A percentile compares a stretch with the other conserved stretches of the same genome.
These are phyloP conservation scores for Xerus inauris DNA, from an alignment of 2,113 vertebrate species.

Conservation along the genomic window DNA sequence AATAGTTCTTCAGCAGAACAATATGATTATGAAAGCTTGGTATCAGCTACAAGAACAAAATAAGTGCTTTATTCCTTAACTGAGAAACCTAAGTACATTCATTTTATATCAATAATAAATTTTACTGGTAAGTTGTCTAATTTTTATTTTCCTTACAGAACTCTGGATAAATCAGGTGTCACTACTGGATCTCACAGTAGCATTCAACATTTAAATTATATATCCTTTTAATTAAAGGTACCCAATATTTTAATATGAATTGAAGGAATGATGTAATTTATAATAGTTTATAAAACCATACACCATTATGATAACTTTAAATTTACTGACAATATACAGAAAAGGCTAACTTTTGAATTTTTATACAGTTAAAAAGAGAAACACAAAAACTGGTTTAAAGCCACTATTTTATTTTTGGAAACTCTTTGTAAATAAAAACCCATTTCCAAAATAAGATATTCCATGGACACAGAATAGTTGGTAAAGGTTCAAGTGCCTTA, in stretches of 20 bases:
- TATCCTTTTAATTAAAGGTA: slow-evolving; percentile 30
- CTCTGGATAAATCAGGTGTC: not conserved
- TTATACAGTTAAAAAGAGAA: slow-evolving; percentile 73
- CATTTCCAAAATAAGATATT: slow-evolving; percentile 86
- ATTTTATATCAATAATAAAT: slow-evolving; percentile 38
- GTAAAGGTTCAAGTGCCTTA: slow-evolving; percentile 82
- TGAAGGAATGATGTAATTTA: slow-evolving; percentile 30
- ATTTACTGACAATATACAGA: slow-evolving; percentile 30
- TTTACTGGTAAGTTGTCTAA: slow-evolving; percentile 59
- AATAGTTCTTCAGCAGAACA: slow-evolving; percentile 32
- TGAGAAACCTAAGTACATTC: slow-evolving; percentile 16
- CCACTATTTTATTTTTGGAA: slow-evolving; percentile 86
- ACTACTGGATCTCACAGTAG: slow-evolving; percentile 25
- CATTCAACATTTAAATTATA: slow-evolving; percentile 42
- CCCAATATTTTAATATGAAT: slow-evolving; percentile 42
- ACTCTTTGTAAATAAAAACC: slow-evolving; percentile 85
- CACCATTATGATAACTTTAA: slow-evolving; percentile 37
- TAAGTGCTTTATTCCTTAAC: slow-evolving; percentile 44
- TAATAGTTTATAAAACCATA: slow-evolving; percentile 19
- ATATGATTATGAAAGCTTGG: not conserved
- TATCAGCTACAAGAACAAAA: slow-evolving; percentile 37
- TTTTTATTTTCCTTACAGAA: slow-evolving; percentile 51
- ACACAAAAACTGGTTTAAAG: slow-evolving; percentile 77
- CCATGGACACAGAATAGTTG: slow-evolving; percentile 79
- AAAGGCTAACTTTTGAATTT: slow-evolving; percentile 69